Conservation (phyloP, 37 sponge, comb jelly and placozoan genomes). For the Bolinopsis microptera region DNA sequence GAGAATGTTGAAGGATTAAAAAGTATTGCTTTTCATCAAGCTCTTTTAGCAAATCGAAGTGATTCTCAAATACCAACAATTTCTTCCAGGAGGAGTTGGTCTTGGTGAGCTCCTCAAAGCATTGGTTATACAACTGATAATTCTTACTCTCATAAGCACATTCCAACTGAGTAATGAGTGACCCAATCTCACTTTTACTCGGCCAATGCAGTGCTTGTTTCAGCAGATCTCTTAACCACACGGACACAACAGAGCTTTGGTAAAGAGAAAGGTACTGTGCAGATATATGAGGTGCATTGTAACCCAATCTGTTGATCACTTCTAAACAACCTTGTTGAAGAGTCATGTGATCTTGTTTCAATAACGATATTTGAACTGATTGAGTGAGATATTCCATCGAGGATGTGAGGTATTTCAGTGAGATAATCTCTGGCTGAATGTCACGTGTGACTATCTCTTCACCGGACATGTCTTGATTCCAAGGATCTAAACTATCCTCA, state of each 20-base stretch:
- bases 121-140: slow-evolving; percentile 26
- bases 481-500: slow-evolving; percentile 24
- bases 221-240: slow-evolving; percentile 31
- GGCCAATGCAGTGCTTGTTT: slow-evolving; percentile 42
- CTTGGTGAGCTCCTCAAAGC: slow-evolving; percentile 51
- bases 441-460: background rate
- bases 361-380: slow-evolving; percentile 16
- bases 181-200: slow-evolving; percentile 11
- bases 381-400: slow-evolving; percentile 28
- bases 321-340: slow-evolving; percentile 18
- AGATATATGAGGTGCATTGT: background rate
- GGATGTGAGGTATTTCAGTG: slow-evolving; percentile 30
- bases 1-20: slow-evolving; percentile 47
- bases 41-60: slow-evolving; percentile 51
- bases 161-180: background rate
- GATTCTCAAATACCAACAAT: slow-evolving; percentile 45
- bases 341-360: slow-evolving; percentile 39
- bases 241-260: slow-evolving; percentile 25
- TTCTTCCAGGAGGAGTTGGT: background rate
- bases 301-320: slow-evolving; percentile 1
- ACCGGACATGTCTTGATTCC: background rate
- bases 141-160: background rate
- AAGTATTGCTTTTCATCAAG: slow-evolving; percentile 57
- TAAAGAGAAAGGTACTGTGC: slow-evolving; percentile 42
- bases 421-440: background rate